A percentile compares a stretch with the other conserved stretches of the same genome.
These are phyloP conservation scores for Proisotoma minuta DNA, from an alignment of 2,888 invertebrate genomes.

Conservation along the genomic window DNA sequence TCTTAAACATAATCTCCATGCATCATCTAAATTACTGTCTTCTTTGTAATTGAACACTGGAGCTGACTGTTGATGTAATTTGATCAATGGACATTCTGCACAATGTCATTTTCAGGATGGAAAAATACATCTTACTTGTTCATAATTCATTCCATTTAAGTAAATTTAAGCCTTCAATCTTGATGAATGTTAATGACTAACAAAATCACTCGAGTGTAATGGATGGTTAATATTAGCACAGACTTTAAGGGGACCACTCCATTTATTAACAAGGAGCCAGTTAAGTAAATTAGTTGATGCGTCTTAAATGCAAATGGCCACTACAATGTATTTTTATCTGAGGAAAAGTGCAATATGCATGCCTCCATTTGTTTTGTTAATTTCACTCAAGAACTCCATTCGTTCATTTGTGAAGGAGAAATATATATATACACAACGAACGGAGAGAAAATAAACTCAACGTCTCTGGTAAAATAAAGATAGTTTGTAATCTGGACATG, in stretches of 20 bases:
- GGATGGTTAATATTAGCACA: not conserved
- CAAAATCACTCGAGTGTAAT: not conserved
- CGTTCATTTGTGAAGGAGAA: no score
- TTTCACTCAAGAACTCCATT: no score
- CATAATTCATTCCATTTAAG: not conserved
- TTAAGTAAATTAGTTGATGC: no score
- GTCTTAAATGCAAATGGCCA: no score
- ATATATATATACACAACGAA: not conserved
- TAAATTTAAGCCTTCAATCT: not conserved
- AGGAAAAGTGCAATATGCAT: no score
- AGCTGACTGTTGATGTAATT: no score
- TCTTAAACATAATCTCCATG: no score
- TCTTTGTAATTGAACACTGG: no score
- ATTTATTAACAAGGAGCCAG: no score
- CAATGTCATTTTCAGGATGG: not conserved
- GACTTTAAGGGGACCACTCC: no score
- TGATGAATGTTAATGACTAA: slow-evolving; percentile 1
- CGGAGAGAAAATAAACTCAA: not conserved
- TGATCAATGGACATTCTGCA: not conserved
- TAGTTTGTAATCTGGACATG: not conserved
- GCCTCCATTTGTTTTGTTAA: not conserved
- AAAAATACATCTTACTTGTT: not conserved
- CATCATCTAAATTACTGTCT: not conserved
- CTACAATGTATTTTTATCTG: no score
- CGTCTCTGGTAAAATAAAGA: not conserved